Evolutionary conservation across 2,113 vertebrate species (phyloP), one percentile per base, ranked within the genome.

Genomic region (Actenoides lindsayi): DNA sequence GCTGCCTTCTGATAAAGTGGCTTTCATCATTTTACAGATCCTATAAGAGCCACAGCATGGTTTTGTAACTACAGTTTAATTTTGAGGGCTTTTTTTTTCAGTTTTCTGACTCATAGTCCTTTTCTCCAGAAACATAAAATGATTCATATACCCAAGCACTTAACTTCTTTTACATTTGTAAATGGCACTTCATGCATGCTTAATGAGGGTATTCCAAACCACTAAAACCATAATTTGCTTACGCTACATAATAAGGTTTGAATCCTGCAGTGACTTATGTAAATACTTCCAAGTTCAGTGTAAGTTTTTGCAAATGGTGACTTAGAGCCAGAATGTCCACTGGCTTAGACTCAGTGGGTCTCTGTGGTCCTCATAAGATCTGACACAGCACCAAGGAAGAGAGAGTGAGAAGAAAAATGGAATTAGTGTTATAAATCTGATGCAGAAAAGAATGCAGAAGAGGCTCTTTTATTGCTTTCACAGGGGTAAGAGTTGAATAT

Each of bases 121-220:
- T 93, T 91, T 90, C 86, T 89, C 48, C 65, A 90, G 76, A 87
- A 96, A 80, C 73, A 88, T 70, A 50, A 94, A 93, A 77, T 96
- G 69, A 96, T 96, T 97, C 91, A 96, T 79, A 73, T 87, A 90
- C 31, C 35, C 65, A 68, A 94, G 82, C 75, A 76, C 90, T 90
- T 93, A 87, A 84, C 84, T 94, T 27, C 18, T 87, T 91, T 93
- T 91, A 53, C 79, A 79, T 94, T 89, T 97, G 84, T 82, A 95
- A 94, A 83, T 87, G 87, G 82, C 57, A 79, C 53, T 94, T 95
- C 54, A 65, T 91, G 87, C 84, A 94, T 87, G 50, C 59, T 83
- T 94, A 93, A 93, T 28, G 1, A 89, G 70, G 74, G 31, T 83
- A 84, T 95, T 92, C 65, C 89, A 95, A 93, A 89, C 74, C 53